Base-by-base conservation (phyloP, 2,113 vertebrate genomes). In the Mesitornis unicolor region DNA sequence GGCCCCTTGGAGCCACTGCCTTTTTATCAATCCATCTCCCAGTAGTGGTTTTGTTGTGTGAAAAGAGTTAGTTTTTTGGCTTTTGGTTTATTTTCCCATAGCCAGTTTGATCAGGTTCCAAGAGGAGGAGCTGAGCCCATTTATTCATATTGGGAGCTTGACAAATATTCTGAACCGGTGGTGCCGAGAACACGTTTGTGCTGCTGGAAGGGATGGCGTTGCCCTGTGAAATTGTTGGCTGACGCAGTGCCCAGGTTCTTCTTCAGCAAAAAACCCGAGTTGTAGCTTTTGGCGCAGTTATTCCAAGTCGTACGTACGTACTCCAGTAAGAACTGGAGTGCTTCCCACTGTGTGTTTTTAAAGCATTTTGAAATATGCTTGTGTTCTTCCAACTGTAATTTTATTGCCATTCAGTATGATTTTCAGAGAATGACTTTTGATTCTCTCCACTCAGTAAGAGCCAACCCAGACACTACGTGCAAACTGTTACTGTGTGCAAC, bases 231-330 rank as follows among this genome's bases (percentile, higher is more conserved):
- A 3, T 10, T 18, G 8, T 11, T 48, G 24, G 18, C 77, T 81
- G 64, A 16, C 79, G 15, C 71, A 18, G 71, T 1, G 1, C 68
- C 85, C 38, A 12, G 51, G 10, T 54, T n/a, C 48, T 31, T 38
- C 54, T 28, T n/a, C 56, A 12, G 24, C 25, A 4, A 45, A n/a
- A 75, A 7, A 53, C 71, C 73, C 18, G 38, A 59, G 5, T 11
- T 22, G 38, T 40, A 31, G 48, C 57, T 86, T 57, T 70, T 26
- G 26, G 33, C 5, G 53, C 13, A 18, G 7, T 13, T 35, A n/a
- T 16, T 71, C 24, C 51, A 21, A 9, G 38, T 6, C 33, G 26
- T 8, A n/a, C 70, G 1, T 3, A 2, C 1, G 1, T 7, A 35
- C 47, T 63, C 38, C 68, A 71, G 80, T 61, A 35, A 33, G 61